Conservation (phyloP, 2,888 invertebrate species). For the Sphaerophoria taeniata region DNA sequence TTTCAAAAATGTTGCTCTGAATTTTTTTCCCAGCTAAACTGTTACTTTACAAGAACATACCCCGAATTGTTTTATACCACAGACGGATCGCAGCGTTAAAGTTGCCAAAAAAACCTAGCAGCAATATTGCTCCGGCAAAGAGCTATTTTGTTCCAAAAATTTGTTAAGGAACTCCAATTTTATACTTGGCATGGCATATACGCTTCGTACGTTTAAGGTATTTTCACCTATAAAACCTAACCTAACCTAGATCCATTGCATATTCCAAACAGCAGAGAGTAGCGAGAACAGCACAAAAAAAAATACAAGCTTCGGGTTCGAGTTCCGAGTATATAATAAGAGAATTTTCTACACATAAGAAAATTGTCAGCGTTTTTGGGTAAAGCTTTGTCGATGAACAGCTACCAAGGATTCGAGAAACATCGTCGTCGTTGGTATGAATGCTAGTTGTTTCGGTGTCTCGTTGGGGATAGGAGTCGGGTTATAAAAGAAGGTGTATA, state of each 20-base stretch:
- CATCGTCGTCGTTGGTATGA: neutral
- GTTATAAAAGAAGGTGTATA: neutral
- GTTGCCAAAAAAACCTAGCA: neutral
- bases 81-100: neutral
- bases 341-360: conserved; percentile 57
- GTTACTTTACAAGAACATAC: conserved; percentile 7
- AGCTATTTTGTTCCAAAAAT: conserved; percentile 58
- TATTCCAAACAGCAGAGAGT: conserved; percentile 42
- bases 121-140: conserved; percentile 13
- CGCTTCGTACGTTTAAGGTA: conserved; percentile 47
- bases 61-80: conserved; percentile 45
- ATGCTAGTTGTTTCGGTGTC: conserved; percentile 3
- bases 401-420: conserved; percentile 14
- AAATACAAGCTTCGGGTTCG: neutral
- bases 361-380: conserved; percentile 73
- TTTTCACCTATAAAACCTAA: conserved; percentile 64
- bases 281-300: no score
- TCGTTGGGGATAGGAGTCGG: neutral
- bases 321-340: conserved; percentile 54
- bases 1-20: no score
- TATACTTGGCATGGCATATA: conserved; percentile 35
- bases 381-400: conserved; percentile 48
- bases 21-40: no score
- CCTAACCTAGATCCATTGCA: conserved; percentile 64
- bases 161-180: conserved; percentile 42